Conservation (phyloP, 1,140 invertebrate species). For the Philaenus spumarius region DNA sequence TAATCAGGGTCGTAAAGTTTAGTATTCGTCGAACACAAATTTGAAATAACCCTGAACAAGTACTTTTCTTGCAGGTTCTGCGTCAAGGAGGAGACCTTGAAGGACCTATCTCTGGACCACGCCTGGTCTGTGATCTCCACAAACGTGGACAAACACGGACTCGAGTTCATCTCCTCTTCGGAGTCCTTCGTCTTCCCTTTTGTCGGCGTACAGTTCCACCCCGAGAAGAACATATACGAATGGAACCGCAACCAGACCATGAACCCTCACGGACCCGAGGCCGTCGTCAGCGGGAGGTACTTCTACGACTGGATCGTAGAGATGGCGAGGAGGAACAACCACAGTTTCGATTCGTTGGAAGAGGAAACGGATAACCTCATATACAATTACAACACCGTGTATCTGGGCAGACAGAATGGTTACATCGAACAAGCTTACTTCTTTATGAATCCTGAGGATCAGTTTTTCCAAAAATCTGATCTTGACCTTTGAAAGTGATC, state of each 20-base stretch:
- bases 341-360: constrained; percentile 5
- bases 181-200: constrained; percentile 65
- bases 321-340: constrained; percentile 15
- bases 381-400: constrained; percentile 23
- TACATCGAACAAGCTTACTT: constrained; percentile 3
- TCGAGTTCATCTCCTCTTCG: constrained; percentile 59
- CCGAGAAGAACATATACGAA: constrained; percentile 82
- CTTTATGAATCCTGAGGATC: no score
- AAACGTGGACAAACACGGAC: constrained; percentile 55
- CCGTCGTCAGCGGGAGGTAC: constrained; percentile 2
- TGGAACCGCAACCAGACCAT: constrained; percentile 48
- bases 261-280: constrained; percentile 17
- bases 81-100: not conserved
- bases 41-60: no score
- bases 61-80: constrained; percentile 14
- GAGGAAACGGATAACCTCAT: constrained; percentile 22
- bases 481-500: no score
- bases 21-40: no score
- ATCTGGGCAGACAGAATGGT: constrained; percentile 1
- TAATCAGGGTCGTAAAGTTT: no score
- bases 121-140: constrained; percentile 61
- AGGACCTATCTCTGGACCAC: not conserved
- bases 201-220: constrained; percentile 84
- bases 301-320: constrained; percentile 22
- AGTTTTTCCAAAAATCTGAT: no score